phyloP scores from a whole-genome alignment of 2,797 vertebrate genomes.

The Enteromius unitaeniatus region DNA sequence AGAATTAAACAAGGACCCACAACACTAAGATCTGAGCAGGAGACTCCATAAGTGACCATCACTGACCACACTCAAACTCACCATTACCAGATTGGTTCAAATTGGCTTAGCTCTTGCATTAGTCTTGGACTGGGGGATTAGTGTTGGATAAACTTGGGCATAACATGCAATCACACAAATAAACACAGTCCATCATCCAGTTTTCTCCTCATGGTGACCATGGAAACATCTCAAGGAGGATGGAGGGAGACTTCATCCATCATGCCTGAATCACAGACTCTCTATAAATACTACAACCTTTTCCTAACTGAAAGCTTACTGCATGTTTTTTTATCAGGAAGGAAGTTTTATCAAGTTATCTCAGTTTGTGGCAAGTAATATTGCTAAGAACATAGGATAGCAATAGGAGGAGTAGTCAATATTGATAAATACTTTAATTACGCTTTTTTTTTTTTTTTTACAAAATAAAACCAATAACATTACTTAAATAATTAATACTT shows the following conservation, averaged over 20 bases:
- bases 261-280: neutral
- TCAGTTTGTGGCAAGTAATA: neutral
- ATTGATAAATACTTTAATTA: too few species aligned
- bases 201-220: neutral
- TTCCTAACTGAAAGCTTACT: neutral
- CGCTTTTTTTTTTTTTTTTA: neutral
- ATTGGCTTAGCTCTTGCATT: constrained; percentile 15
- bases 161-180: constrained; percentile 14
- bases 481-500: neutral
- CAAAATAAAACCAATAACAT: neutral
- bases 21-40: neutral
- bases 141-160: constrained; percentile 14
- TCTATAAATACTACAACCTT: neutral
- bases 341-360: neutral
- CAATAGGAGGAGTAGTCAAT: too few species aligned
- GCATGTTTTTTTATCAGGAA: neutral
- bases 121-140: constrained; percentile 14
- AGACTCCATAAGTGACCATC: neutral
- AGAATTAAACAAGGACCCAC: neutral
- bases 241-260: neutral
- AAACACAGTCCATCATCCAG: constrained; percentile 7
- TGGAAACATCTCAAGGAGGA: constrained; percentile 10
- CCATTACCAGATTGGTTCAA: constrained; percentile 8
- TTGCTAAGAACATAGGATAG: neutral
- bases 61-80: neutral